These are phyloP conservation scores for Sphenopsis melanotis DNA, from an alignment of 2,797 vertebrate genomes.

Conservation along the genomic window DNA sequence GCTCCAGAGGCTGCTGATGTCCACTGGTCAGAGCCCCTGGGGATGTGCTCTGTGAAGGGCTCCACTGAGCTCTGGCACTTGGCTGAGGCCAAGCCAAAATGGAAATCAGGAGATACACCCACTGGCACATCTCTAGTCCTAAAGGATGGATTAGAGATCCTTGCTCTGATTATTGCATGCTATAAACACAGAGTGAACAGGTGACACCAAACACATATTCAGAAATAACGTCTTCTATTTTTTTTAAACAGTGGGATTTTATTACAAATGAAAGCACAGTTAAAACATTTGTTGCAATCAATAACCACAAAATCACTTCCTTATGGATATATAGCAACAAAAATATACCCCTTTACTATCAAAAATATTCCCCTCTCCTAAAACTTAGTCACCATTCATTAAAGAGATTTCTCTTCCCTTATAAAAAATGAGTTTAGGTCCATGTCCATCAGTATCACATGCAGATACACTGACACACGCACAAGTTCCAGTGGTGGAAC, in stretches of 20 bases:
- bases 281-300: not conserved
- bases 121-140: not conserved
- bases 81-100: accelerated
- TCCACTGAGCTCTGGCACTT: not conserved
- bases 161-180: not conserved
- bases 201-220: not conserved
- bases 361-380: not conserved
- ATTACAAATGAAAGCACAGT: not conserved
- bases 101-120: not conserved
- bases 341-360: not conserved
- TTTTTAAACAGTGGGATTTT: not conserved
- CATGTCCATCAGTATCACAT: not conserved
- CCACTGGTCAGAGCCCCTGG: not conserved
- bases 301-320: not conserved
- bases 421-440: not conserved
- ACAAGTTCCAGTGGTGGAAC: not conserved
- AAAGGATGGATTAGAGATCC: not conserved
- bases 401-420: not conserved
- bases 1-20: not conserved
- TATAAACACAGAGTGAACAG: not conserved
- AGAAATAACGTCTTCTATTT: not conserved
- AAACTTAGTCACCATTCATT: not conserved
- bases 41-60: not conserved
- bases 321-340: not conserved
- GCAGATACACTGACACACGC: not conserved